Evolutionary conservation across 2,888 invertebrate genomes (phyloP).

Genomic region (Epirrhoe alternata): DNA sequence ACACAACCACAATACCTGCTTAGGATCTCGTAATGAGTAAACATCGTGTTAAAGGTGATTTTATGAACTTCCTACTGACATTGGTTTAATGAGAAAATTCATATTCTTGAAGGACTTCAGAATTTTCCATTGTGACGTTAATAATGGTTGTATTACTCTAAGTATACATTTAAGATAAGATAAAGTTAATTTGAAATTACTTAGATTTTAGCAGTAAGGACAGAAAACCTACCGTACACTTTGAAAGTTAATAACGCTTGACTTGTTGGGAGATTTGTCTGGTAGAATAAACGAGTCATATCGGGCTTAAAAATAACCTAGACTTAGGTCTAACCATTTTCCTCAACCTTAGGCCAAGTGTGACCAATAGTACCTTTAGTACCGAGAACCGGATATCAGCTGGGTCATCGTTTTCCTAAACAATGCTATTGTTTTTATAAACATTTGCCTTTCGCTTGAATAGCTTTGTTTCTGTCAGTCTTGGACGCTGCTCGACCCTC

Average conservation of each 20-base stretch:
- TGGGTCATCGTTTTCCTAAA: slow-evolving; percentile 4
- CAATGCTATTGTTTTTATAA: slow-evolving; percentile 2
- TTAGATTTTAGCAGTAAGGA: not conserved
- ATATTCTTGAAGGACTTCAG: slow-evolving; percentile 9
- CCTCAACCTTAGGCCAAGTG: not conserved
- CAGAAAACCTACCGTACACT: not conserved
- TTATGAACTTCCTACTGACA: slow-evolving; percentile 30
- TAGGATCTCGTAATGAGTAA: slow-evolving; percentile 19
- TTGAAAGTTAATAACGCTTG: not conserved
- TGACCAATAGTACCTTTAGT: not conserved
- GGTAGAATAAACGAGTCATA: too few species aligned
- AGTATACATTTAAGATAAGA: not conserved
- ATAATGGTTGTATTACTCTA: not conserved
- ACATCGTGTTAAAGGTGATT: slow-evolving; percentile 28
- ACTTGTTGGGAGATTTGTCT: too few species aligned
- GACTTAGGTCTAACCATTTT: not conserved
- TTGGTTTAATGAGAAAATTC: slow-evolving; percentile 25
- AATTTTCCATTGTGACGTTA: not conserved
- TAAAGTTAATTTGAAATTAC: not conserved
- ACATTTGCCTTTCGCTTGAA: not conserved
- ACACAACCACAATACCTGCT: slow-evolving; percentile 11
- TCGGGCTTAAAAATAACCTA: too few species aligned
- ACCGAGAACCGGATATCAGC: not conserved
- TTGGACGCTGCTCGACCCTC: not conserved
- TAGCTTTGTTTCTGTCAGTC: not conserved